Base-by-base conservation (phyloP, 2,797 vertebrate species). In the Lepidocolaptes lacrymiger region DNA sequence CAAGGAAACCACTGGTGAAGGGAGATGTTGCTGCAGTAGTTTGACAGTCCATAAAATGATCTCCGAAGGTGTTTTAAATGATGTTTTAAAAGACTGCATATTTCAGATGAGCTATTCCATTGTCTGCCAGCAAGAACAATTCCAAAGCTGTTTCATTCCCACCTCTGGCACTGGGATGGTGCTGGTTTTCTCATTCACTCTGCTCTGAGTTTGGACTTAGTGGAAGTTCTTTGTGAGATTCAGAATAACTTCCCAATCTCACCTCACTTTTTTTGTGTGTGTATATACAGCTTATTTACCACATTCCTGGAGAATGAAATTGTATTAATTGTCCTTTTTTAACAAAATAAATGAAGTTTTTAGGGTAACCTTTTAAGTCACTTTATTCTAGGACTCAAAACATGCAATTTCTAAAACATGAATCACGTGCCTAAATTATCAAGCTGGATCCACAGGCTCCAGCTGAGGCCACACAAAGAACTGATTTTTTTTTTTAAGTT, bases 261-360 rank as follows among this genome's bases (percentile, higher is more conserved):
- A 26, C 26, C 20, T 67, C 8, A 4, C 21, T 56, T 4, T 44
- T 59, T 79, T 11, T 48, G 1, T 63, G 17, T 67, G 37, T 43
- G 7, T 27, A 24, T 12, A 23, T 26, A 8, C n/a, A 68, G 48
- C 14, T 32, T 44, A 36, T 7, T 74, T 72, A 36, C 69, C 26
- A 21, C n/a, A 20, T 64, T 61, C n/a, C 39, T 69, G 3, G 8
- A 49, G 46, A 69, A 78, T 55, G 13, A 69, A 90, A 85, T 63
- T 39, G 26, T 36, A n/a, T n/a, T 69, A 7, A 13, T 52, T 49
- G 12, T 54, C 66, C 27, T 58, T 71, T 18, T n/a, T 18, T 30
- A 88, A 88, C 66, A 64, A 66, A 91, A 71, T 36, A 88, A 73
- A 93, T 23, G 22, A 16, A 3, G 7, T 34, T 90, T 91, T 77